Base-by-base conservation (phyloP, 2,888 invertebrate species). In the Tanaodytes sp. region DNA sequence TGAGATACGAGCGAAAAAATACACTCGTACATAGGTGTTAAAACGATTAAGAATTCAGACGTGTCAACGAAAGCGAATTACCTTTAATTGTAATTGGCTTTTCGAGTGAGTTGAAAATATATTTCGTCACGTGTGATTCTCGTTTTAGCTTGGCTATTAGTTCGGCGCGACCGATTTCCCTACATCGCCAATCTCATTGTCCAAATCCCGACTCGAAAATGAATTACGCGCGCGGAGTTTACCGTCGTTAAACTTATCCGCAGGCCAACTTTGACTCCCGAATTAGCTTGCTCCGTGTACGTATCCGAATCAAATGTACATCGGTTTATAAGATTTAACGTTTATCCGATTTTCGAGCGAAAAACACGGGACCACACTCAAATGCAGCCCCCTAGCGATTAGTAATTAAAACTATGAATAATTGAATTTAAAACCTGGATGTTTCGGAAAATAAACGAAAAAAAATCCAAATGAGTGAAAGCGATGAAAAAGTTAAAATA, bases 11-110 rank as follows among this genome's bases (percentile, higher is more conserved):
- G n/a, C 33, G 3, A 4, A 33, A 5, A 4, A 8, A 4, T 11
- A n/a, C 4, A 63, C 59, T 69, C 70, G 70, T 73, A 73, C 75
- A 70, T 64, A 75, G 74, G 73, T 72, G 76, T 75, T 80, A 79
- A 79, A 80, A 77, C 76, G 77, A 80, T 80, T 80, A 80, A 76
- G 77, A 75, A 76, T 74, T 75, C 23, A 23, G 23, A 23, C 73
- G 73, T 74, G 73, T 74, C 76, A 72, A 76, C 68, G 72, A 67
- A 75, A 79, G 70, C 64, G 74, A 80, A 77, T 81, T 77, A 80
- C 66, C 67, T 69, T 67, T 79, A 80, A 81, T 79, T 78, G 80
- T 59, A 70, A 70, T 65, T 70, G 76, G 76, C 75, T 76, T 73
- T 75, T 63, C 37, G 66, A 37, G 73, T 39, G 73, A 80, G 76